Base-by-base conservation (phyloP, 2,888 invertebrate genomes). In the Furcula furcula region DNA sequence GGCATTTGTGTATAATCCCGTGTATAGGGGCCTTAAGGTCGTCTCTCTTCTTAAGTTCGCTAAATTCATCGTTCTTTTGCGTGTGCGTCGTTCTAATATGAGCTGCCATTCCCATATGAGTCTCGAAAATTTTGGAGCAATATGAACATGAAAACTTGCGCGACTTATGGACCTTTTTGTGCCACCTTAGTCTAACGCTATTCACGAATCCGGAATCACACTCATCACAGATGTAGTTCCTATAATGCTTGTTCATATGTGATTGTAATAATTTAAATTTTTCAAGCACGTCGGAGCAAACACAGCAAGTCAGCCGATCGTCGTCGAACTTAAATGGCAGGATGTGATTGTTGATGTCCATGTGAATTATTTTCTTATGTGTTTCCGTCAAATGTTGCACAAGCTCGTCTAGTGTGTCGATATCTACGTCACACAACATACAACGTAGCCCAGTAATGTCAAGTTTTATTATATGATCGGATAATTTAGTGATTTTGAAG, bases 361-460 rank as follows among this genome's bases (percentile, higher is more conserved):
- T 49, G 30, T 59, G 54, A 2, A 67, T 30, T 2, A 31, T 34
- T 28, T 60, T 65, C 0, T 52, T 34, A 34, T 75, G 73, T 0
- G 14, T 36, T 1, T 33, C 32, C 7, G 35, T 55, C 7, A 67
- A 40, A 43, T 65, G 68, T 1, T 39, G 31, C 7, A 65, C 42
- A 2, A 69, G 36, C 6, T 49, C 35, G 7, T 65, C 65, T 4
- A 68, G 35, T 0, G 34, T 46, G 11, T 55, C 46, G 0, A 67
- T 39, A 4, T 39, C 37, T 0, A 13, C 16, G 2, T 48, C 20
- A 31, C 74, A 74, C 4, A 68, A 36, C 11, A 41, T 56, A 31
- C 72, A 74, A 9, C 34, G 29, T 2, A 72, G 40, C 0, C 22
- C 37, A 0, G 68, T 71, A 4, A 69, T 59, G 34, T 72, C 71